Conservation (phyloP, 64 coral and sea anemone genomes). For the Pocillopora verrucosa region DNA sequence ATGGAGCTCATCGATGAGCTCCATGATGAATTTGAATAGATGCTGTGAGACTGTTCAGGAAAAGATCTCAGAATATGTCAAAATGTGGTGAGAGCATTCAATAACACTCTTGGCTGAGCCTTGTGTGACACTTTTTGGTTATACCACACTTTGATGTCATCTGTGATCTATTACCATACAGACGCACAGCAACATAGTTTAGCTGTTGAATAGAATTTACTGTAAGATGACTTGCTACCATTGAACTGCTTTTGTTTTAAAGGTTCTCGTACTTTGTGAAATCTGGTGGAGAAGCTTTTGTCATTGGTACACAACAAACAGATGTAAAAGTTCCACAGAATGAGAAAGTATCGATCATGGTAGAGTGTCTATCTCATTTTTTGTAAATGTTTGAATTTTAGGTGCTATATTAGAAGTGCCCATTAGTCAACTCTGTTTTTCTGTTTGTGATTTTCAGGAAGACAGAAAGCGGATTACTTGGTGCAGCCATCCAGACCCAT, state of each 20-base stretch:
- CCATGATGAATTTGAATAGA: too few species aligned
- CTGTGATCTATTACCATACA: too few species aligned
- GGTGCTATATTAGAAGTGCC: background rate
- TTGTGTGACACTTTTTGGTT: too few species aligned
- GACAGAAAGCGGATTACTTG: constrained; percentile 50
- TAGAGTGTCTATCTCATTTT: background rate
- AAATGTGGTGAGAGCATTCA: background rate
- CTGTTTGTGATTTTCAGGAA: constrained; percentile 28
- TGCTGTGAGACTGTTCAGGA: too few species aligned
- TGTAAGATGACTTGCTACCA: too few species aligned
- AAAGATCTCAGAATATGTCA: background rate
- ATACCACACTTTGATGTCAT: background rate
- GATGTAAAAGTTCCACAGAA: constrained; percentile 50
- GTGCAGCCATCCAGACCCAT: constrained; percentile 60
- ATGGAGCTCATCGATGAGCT: too few species aligned
- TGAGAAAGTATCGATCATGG: constrained; percentile 70
- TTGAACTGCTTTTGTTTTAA: background rate
- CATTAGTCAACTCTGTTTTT: background rate
- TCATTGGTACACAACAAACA: constrained; percentile 74
- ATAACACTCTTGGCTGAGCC: too few species aligned
- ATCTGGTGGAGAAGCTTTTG: constrained; percentile 93
- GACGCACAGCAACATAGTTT: too few species aligned
- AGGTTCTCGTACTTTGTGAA: constrained; percentile 99
- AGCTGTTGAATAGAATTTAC: too few species aligned
- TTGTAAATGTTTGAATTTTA: background rate